A percentile compares a stretch with the other conserved stretches of the same genome.
Conservation (phyloP, 2,113 vertebrate genomes). For the Percopsis transmontana region DNA sequence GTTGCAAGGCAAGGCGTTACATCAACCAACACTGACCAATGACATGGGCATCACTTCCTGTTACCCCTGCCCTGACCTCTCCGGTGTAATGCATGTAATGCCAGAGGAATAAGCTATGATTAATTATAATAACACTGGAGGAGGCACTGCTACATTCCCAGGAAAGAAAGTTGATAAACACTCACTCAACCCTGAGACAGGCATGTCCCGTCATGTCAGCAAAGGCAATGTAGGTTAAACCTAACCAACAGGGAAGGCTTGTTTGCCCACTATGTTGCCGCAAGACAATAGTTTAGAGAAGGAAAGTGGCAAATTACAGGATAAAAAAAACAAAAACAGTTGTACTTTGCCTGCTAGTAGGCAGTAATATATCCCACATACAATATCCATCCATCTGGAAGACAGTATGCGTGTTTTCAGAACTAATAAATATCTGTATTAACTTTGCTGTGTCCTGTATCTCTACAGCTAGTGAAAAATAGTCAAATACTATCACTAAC, state of each 20-base stretch:
- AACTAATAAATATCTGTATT: no score
- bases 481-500: no score
- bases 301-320: neutral
- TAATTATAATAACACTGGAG: slow-evolving; percentile 14
- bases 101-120: neutral
- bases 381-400: neutral
- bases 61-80: neutral
- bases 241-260: neutral
- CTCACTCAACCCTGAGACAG: neutral
- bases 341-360: neutral
- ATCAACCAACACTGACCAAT: no score
- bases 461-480: no score
- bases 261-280: neutral
- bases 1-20: no score
- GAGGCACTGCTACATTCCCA: neutral
- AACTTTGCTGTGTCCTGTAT: no score
- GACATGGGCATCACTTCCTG: neutral
- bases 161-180: neutral
- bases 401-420: neutral
- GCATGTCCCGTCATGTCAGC: slow-evolving; percentile 6
- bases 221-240: neutral
- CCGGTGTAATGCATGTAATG: neutral
- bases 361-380: neutral
- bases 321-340: neutral
- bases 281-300: neutral